phyloP scores from a whole-genome alignment of 2,888 invertebrate species.

The Noctua pronuba region DNA sequence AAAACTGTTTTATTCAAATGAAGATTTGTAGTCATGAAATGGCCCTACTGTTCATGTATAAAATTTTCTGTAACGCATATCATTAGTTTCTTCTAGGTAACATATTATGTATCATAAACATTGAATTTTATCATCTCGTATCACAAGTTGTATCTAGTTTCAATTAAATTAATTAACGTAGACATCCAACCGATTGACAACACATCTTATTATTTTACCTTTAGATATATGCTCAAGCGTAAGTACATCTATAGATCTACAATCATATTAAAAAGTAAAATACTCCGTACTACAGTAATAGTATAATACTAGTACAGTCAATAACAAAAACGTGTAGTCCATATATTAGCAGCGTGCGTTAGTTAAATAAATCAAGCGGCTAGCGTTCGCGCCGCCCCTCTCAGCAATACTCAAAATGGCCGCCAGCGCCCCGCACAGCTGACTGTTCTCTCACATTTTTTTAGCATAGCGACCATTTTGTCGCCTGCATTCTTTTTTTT shows the following conservation, averaged over 20 bases:
- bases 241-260: background rate
- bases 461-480: slow-evolving; percentile 82
- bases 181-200: background rate
- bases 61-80: background rate
- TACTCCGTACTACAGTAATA: background rate
- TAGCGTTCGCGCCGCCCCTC: slow-evolving; percentile 76
- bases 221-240: background rate
- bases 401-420: slow-evolving; percentile 85
- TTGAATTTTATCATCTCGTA: slow-evolving; percentile 15
- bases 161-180: slow-evolving; percentile 2
- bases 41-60: background rate
- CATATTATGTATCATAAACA: slow-evolving; percentile 15
- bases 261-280: slow-evolving; percentile 7
- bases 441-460: slow-evolving; percentile 78
- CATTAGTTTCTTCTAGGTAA: background rate
- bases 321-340: slow-evolving; percentile 74
- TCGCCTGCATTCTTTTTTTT: slow-evolving; percentile 71
- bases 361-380: slow-evolving; percentile 83
- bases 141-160: background rate
- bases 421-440: slow-evolving; percentile 80
- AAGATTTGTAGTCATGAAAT: slow-evolving; percentile 13
- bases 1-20: slow-evolving; percentile 32
- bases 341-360: slow-evolving; percentile 75
- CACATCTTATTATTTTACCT: background rate
- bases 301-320: slow-evolving; percentile 71